Base-by-base conservation (phyloP, 1,140 invertebrate species). In the Pogonomyrmex californicus region DNA sequence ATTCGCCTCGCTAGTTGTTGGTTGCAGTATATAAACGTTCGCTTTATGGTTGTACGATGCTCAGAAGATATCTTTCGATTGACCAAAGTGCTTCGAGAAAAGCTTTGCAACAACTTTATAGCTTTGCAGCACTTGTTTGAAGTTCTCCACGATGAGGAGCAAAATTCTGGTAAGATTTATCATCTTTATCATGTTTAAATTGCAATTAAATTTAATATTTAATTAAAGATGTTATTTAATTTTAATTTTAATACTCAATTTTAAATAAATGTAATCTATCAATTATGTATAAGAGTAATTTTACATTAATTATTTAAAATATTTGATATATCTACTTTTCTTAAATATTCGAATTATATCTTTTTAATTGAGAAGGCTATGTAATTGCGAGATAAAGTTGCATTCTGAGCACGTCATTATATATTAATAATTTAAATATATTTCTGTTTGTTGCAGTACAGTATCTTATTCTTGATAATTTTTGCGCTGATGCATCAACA, bases 21-120 rank as follows among this genome's bases (percentile, higher is more conserved):
- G 68, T 70, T 73, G 68, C 70, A 58, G 73, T 92, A 92, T 93
- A 93, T 93, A 93, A 92, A 91, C 82, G 54, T 81, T 66, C 41
- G 60, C 10, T 54, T 86, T 60, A 41, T 82, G 38, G 23, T 62
- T 51, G 12, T 65, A 10, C 49, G 76, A 56, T 23, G 14, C 68
- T 82, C 71, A 91, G 85, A 83, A 36, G n/a, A 41, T 76, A 47
- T 73, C 65, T 33, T 4, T 58, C 41, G 23, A 71, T 70, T 41
- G 33, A 9, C 14, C 41, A n/a, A 41, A 51, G 41, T 44, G 58
- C 41, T 77, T 86, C 60, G 63, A 60, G 65, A 78, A 77, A 38
- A 49, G 9, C 7, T 78, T 58, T 38, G 47, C n/a, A 44, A 38
- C 41, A 62, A n/a, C 23, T 23, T 23, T 23, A 23, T 23, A 23